phyloP scores from a whole-genome alignment of 2,113 vertebrate genomes.

The Dunckerocampus dactyliophorus region DNA sequence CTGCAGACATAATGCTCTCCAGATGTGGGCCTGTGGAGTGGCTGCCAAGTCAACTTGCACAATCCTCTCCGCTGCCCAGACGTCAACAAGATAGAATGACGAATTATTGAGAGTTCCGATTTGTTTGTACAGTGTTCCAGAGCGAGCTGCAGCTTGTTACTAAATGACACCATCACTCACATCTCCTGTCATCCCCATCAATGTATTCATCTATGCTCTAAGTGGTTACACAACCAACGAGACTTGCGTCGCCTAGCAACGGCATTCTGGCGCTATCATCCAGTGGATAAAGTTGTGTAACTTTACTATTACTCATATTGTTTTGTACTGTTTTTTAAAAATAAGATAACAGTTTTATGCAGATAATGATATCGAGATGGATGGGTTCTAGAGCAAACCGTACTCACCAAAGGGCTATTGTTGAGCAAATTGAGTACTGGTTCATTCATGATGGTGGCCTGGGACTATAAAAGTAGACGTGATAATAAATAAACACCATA shows the following conservation, averaged over 20 bases:
- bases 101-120: constrained; percentile 32
- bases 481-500: too few relatives aligned
- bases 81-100: constrained; percentile 65
- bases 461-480: too few relatives aligned
- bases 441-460: too few relatives aligned
- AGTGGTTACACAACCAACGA: not conserved
- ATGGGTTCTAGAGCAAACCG: too few relatives aligned
- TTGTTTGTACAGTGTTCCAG: constrained; percentile 14
- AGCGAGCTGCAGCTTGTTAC: constrained; percentile 9
- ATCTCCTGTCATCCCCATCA: not conserved
- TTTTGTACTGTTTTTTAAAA: not conserved
- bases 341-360: too few relatives aligned
- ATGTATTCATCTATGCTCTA: not conserved
- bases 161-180: constrained; percentile 18
- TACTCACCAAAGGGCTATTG: too few relatives aligned
- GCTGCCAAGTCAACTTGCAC: constrained; percentile 76
- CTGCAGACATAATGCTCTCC: constrained; percentile 73
- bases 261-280: constrained; percentile 1
- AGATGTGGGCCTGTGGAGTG: constrained; percentile 66
- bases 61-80: constrained; percentile 68
- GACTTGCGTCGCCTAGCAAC: constrained; percentile 32
- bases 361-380: too few relatives aligned
- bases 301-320: not conserved
- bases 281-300: not conserved
- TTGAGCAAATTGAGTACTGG: too few relatives aligned